Percentiles rank a stretch among this genome's conserved stretches.
phyloP scores from a whole-genome alignment of 1,140 invertebrate species.

The Drosophila erecta region DNA sequence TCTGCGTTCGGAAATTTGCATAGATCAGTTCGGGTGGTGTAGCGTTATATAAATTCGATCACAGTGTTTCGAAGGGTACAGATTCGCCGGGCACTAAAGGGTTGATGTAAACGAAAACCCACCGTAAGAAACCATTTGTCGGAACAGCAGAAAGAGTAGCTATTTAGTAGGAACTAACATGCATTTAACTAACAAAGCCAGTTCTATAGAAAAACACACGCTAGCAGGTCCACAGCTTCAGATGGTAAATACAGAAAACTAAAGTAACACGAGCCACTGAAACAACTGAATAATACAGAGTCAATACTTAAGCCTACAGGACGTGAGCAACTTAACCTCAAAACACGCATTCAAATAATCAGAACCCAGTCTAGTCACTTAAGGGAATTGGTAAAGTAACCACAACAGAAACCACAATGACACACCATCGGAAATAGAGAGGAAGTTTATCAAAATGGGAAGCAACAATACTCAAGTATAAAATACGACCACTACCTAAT shows the following conservation, averaged over 20 bases:
- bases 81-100: constrained; percentile 22
- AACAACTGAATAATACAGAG: constrained; percentile 10
- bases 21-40: constrained; percentile 45
- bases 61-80: constrained; percentile 68
- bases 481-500: constrained; percentile 77
- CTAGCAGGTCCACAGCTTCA: not conserved
- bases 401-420: constrained; percentile 35
- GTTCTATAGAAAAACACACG: not conserved
- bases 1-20: constrained; percentile 58
- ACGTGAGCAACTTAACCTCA: constrained; percentile 58
- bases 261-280: constrained; percentile 18
- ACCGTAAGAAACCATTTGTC: constrained; percentile 3
- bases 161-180: constrained; percentile 2
- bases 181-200: constrained; percentile 18
- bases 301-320: constrained; percentile 13
- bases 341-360: constrained; percentile 57
- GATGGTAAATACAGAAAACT: not conserved
- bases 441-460: constrained; percentile 44
- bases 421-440: constrained; percentile 37
- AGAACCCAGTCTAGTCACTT: constrained; percentile 83
- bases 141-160: constrained; percentile 20
- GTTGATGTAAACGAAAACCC: not conserved
- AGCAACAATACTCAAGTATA: constrained; percentile 84
- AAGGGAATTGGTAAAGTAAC: constrained; percentile 65
- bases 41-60: constrained; percentile 44